Evolutionary conservation across 2,888 invertebrate species (phyloP).

Genomic region (Drosophila incognita): DNA sequence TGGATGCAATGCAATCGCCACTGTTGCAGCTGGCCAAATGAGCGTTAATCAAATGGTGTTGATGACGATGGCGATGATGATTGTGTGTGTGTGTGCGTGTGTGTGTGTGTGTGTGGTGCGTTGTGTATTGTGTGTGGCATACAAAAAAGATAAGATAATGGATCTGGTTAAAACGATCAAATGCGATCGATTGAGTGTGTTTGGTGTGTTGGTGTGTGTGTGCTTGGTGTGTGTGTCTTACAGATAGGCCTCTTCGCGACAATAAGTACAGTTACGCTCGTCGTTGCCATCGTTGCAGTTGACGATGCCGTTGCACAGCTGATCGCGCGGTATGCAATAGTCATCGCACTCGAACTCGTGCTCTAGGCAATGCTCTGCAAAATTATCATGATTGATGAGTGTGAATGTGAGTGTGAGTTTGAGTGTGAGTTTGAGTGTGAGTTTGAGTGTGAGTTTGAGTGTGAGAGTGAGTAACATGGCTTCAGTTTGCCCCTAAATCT

Average conservation of each 20-base stretch:
- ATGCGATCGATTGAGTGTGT: conserved; percentile 14
- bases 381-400: conserved; percentile 42
- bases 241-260: conserved; percentile 84
- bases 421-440: not conserved
- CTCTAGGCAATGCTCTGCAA: conserved; percentile 83
- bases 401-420: conserved; percentile 16
- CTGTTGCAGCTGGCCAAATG: conserved; percentile 86
- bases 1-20: conserved; percentile 88
- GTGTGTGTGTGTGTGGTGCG: conserved; percentile 13
- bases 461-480: conserved; percentile 17
- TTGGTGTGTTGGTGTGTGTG: conserved; percentile 18
- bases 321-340: conserved; percentile 87
- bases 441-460: not conserved
- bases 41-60: conserved; percentile 18
- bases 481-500: conserved; percentile 1
- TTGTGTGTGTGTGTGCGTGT: conserved; percentile 13
- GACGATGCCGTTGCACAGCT: conserved; percentile 86
- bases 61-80: conserved; percentile 11
- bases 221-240: conserved; percentile 70
- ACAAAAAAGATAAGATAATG: conserved; percentile 33
- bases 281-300: conserved; percentile 86
- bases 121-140: conserved; percentile 6
- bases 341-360: conserved; percentile 87
- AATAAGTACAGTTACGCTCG: conserved; percentile 85
- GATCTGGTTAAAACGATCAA: conserved; percentile 13